Percentiles rank a stretch among this genome's conserved stretches.
These are phyloP conservation scores for Corythornis cristatus DNA, from an alignment of 2,113 vertebrate genomes.

Conservation along the genomic window DNA sequence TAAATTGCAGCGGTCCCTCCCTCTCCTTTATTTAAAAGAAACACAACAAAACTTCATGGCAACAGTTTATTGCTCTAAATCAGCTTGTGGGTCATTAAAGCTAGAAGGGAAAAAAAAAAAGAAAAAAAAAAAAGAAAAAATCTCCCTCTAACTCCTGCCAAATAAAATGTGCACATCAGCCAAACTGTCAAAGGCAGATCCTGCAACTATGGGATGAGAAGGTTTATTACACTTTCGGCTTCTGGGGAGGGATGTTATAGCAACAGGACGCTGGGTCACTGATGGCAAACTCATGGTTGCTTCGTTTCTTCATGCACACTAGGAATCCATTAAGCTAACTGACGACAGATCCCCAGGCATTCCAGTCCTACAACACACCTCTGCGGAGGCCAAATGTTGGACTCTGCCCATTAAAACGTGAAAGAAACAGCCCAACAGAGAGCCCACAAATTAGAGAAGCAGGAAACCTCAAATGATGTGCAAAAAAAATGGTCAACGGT, in stretches of 20 bases:
- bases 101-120: not conserved
- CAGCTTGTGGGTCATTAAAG: conserved; percentile 53
- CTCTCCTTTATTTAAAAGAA: conserved; percentile 50
- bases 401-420: conserved; percentile 31
- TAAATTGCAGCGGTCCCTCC: conserved; percentile 38
- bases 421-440: conserved; percentile 46
- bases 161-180: conserved; percentile 33
- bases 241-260: conserved; percentile 7
- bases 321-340: conserved; percentile 63
- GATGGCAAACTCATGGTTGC: conserved; percentile 25
- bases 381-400: not conserved
- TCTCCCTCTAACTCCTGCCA: conserved; percentile 1
- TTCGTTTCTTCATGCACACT: conserved; percentile 15
- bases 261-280: not conserved
- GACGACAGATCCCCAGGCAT: conserved; percentile 45
- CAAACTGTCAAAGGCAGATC: conserved; percentile 64
- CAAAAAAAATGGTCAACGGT: conserved; percentile 59
- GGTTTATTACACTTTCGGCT: conserved; percentile 40
- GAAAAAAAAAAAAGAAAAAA: not conserved
- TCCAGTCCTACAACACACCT: conserved; percentile 18
- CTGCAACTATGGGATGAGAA: conserved; percentile 60
- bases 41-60: conserved; percentile 33
- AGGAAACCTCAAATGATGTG: conserved; percentile 76
- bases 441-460: conserved; percentile 57
- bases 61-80: conserved; percentile 38